Evolutionary conservation across 30 jellyfish, hydroid and myxozoan species (phyloP).

Genomic region (Clytia hemisphaerica): DNA sequence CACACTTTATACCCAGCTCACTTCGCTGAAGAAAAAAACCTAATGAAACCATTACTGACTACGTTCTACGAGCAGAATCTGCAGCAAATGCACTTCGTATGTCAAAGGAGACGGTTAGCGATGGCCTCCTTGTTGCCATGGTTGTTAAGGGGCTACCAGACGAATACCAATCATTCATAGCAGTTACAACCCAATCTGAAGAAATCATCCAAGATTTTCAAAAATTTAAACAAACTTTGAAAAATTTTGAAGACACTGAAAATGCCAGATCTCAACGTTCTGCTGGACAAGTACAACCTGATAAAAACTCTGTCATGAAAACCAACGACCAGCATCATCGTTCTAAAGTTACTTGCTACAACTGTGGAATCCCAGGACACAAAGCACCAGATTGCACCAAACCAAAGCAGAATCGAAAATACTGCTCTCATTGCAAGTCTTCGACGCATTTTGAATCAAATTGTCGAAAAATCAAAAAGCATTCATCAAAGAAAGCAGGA

Average conservation of each 20-base stretch:
- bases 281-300: constrained; percentile 6
- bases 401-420: constrained; percentile 3
- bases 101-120: constrained; percentile 40
- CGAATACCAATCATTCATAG: constrained; percentile 21
- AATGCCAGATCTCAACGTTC: constrained; percentile 5
- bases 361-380: not conserved
- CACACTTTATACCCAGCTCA: constrained; percentile 41
- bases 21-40: constrained; percentile 26
- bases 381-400: constrained; percentile 4
- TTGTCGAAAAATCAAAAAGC: constrained; percentile 20
- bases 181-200: constrained; percentile 22
- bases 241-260: constrained; percentile 41
- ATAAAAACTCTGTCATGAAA: constrained; percentile 4
- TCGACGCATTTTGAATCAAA: constrained; percentile 23
- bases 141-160: too few species aligned
- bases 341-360: not conserved
- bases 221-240: constrained; percentile 22
- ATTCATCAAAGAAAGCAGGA: not conserved
- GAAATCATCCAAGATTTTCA: too few species aligned
- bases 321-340: too few species aligned
- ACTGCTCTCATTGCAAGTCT: constrained; percentile 29
- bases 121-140: constrained; percentile 43
- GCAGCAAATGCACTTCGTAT: constrained; percentile 45
- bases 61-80: constrained; percentile 33
- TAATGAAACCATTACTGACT: constrained; percentile 34